These are phyloP conservation scores for Drosophila ercepeae DNA, from an alignment of 1,140 invertebrate genomes.

Conservation along the genomic window DNA sequence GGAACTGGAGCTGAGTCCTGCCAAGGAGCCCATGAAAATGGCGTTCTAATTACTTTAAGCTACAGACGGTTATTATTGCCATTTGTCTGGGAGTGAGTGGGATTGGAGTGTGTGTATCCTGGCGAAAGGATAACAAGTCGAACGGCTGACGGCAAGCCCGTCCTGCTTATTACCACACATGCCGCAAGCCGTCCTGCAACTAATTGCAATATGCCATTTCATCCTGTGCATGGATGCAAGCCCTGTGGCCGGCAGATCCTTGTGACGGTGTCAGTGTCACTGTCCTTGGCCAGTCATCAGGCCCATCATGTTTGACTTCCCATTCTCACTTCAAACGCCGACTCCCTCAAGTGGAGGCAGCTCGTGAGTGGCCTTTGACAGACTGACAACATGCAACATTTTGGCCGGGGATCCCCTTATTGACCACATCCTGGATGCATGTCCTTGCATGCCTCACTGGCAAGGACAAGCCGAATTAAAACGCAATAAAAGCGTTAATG, in stretches of 20 bases:
- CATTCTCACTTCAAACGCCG: not conserved
- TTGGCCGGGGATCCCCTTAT: constrained; percentile 7
- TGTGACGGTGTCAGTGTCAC: constrained; percentile 45
- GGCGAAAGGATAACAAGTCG: constrained; percentile 42
- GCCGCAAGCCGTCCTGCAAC: constrained; percentile 65
- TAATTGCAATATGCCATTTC: constrained; percentile 81
- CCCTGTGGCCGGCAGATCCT: constrained; percentile 13
- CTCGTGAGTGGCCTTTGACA: constrained; percentile 62
- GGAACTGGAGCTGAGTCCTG: constrained; percentile 14
- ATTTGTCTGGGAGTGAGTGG: constrained; percentile 1
- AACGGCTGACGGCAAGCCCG: not conserved
- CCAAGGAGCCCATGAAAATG: constrained; percentile 54
- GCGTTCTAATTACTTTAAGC: constrained; percentile 79
- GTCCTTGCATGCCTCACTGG: constrained; percentile 70
- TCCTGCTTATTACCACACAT: constrained; percentile 62
- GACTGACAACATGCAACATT: constrained; percentile 63
- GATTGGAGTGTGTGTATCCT: constrained; percentile 6
- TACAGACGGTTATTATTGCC: constrained; percentile 67
- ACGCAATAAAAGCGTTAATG: constrained; percentile 80
- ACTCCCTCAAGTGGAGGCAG: constrained; percentile 8
- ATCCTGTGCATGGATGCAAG: constrained; percentile 54
- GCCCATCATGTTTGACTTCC: constrained; percentile 62
- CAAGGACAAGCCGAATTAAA: constrained; percentile 79
- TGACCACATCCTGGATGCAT: constrained; percentile 70
- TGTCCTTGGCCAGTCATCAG: constrained; percentile 56